These are phyloP conservation scores for Standfussiana lucernea DNA, from an alignment of 2,888 invertebrate species.

Conservation along the genomic window DNA sequence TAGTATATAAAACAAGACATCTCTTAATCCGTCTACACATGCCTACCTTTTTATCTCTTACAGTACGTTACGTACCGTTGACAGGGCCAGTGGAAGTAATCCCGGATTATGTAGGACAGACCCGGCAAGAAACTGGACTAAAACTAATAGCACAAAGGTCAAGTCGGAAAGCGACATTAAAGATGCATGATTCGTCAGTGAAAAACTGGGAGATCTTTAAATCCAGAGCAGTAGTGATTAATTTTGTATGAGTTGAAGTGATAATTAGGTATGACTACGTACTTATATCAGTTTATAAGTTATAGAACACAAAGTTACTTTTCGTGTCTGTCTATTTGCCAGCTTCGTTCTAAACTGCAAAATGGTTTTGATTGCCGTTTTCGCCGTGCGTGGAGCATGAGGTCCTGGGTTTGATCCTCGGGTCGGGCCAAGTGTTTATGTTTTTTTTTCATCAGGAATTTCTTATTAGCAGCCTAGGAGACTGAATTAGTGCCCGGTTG, in stretches of 20 bases:
- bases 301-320: background rate
- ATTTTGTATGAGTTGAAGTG: background rate
- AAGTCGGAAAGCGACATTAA: constrained; percentile 16
- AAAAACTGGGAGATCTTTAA: constrained; percentile 9
- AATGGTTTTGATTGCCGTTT: background rate
- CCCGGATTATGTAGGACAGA: constrained; percentile 54
- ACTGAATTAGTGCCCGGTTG: background rate
- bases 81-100: constrained; percentile 36
- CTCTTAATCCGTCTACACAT: background rate
- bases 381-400: no score
- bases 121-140: constrained; percentile 19
- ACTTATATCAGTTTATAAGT: background rate
- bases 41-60: constrained; percentile 22
- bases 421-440: background rate
- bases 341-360: background rate
- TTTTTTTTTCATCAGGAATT: background rate
- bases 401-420: background rate
- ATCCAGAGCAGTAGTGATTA: background rate
- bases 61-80: constrained; percentile 12
- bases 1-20: no score
- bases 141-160: constrained; percentile 41
- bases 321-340: background rate
- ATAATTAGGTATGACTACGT: background rate
- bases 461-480: background rate
- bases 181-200: constrained; percentile 42